Percentiles rank a stretch among this genome's conserved stretches.
Evolutionary conservation across 37 sponge, comb jelly and placozoan genomes (phyloP).

Genomic region (Ianthella basta): DNA sequence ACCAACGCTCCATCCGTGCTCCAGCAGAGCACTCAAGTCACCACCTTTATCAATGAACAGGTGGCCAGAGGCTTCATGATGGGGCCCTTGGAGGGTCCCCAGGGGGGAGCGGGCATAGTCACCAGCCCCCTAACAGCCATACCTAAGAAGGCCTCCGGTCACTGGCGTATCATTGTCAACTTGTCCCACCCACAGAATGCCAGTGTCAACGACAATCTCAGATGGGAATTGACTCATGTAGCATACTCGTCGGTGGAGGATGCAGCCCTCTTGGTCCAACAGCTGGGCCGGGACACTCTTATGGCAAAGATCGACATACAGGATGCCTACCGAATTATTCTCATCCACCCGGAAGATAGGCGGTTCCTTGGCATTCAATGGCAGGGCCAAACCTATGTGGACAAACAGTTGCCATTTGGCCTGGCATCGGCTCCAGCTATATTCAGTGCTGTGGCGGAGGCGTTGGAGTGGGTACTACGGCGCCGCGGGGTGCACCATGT

Average conservation of each 20-base stretch:
- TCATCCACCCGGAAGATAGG: not conserved
- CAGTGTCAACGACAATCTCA: conserved; percentile 27
- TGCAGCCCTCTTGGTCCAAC: conserved; percentile 7
- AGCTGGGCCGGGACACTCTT: not conserved
- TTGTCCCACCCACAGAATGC: no score
- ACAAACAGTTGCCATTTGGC: conserved; percentile 17
- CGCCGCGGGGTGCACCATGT: not conserved
- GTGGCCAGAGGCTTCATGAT: no score
- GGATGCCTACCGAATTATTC: conserved; percentile 5
- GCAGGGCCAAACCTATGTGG: not conserved
- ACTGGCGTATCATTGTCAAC: no score
- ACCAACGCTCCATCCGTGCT: no score
- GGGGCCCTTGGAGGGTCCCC: no score
- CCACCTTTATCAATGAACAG: no score
- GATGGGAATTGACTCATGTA: conserved; percentile 4
- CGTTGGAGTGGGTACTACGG: conserved; percentile 18
- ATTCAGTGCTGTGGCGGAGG: conserved; percentile 26
- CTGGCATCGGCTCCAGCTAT: conserved; percentile 26
- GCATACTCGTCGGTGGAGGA: conserved; percentile 12
- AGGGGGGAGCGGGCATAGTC: no score
- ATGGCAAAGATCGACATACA: conserved; percentile 22
- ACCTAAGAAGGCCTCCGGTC: no score
- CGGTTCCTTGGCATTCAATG: conserved; percentile 7
- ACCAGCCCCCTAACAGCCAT: no score
- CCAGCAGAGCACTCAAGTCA: no score